Evolutionary conservation across 1,140 invertebrate genomes (phyloP).

Genomic region (Pollicipes pollicipes): DNA sequence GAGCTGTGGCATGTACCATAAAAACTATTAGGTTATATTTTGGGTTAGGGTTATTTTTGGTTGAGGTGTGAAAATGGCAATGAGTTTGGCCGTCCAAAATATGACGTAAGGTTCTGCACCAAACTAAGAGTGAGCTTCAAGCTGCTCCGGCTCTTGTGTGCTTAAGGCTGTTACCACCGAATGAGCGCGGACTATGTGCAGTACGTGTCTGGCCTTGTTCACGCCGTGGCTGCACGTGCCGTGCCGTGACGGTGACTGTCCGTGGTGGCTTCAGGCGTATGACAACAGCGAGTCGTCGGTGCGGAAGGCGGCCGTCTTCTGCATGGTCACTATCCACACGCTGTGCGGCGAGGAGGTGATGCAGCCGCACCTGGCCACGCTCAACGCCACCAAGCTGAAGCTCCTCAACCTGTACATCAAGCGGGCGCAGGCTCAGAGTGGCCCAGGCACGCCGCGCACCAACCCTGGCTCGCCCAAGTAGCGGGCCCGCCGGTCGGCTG

Average conservation of each 20-base stretch:
- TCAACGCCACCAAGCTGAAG: slow-evolving; percentile 70
- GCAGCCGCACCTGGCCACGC: slow-evolving; percentile 50
- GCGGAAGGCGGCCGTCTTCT: slow-evolving; percentile 83
- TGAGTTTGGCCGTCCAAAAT: too few species aligned
- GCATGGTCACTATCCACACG: slow-evolving; percentile 78
- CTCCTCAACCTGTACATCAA: slow-evolving; percentile 54
- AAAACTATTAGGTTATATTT: too few species aligned
- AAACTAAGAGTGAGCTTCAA: too few species aligned
- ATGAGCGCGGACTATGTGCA: too few species aligned
- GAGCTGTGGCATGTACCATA: too few species aligned
- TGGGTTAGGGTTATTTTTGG: too few species aligned
- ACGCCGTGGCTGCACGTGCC: too few species aligned
- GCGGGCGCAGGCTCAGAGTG: slow-evolving; percentile 28
- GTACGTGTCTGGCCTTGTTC: too few species aligned
- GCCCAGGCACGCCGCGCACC: slow-evolving; percentile 18
- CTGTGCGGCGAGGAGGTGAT: slow-evolving; percentile 65
- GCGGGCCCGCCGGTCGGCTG: slow-evolving; percentile 8
- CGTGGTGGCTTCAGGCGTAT: slow-evolving; percentile 45
- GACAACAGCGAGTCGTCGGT: slow-evolving; percentile 72
- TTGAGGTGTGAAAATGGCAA: too few species aligned
- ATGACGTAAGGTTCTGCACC: too few species aligned
- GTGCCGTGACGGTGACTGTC: background rate
- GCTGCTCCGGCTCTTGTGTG: too few species aligned
- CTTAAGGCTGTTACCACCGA: too few species aligned
- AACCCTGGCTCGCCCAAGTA: slow-evolving; percentile 19